Conservation (phyloP, 2,888 invertebrate species). For the Tricholauxania praeusta region DNA sequence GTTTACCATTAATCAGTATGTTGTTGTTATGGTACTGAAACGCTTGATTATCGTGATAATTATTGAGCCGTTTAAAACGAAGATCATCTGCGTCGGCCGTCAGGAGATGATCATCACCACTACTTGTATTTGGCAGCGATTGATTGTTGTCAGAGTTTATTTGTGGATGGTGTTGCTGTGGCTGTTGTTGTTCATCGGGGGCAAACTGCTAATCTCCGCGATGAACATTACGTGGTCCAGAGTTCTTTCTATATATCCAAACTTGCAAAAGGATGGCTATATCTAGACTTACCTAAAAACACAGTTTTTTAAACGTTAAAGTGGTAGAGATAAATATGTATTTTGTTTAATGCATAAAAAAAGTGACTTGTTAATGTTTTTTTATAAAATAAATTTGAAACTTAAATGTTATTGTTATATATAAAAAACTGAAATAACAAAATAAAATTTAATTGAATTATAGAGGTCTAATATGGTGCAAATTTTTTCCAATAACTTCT, state of each 20-base stretch:
- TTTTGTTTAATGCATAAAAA: too few relatives aligned
- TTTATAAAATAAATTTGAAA: too few relatives aligned
- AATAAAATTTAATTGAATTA: too few relatives aligned
- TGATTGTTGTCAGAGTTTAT: conserved; percentile 59
- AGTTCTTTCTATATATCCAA: conserved; percentile 74
- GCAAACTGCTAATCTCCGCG: conserved; percentile 77
- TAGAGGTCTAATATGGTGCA: too few relatives aligned
- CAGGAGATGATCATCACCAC: conserved; percentile 63
- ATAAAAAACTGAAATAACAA: too few relatives aligned
- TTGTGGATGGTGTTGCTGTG: conserved; percentile 50
- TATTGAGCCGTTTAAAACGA: conserved; percentile 53
- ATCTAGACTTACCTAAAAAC: conserved; percentile 77
- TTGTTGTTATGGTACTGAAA: conserved; percentile 63
- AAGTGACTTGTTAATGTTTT: too few relatives aligned
- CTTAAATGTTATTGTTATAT: too few relatives aligned
- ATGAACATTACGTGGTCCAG: conserved; percentile 70
- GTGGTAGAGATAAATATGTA: too few relatives aligned
- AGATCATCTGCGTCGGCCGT: conserved; percentile 62
- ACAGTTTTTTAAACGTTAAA: too few relatives aligned
- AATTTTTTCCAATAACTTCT: too few relatives aligned
- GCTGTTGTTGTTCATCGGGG: conserved; percentile 67
- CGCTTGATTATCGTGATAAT: conserved; percentile 65
- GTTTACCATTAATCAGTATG: conserved; percentile 48
- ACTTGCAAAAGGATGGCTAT: conserved; percentile 76
- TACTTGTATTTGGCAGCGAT: conserved; percentile 60